Evolutionary conservation across 2,113 vertebrate genomes (phyloP), one percentile per base, ranked within the genome.

Genomic region (Heteronetta atricapilla): DNA sequence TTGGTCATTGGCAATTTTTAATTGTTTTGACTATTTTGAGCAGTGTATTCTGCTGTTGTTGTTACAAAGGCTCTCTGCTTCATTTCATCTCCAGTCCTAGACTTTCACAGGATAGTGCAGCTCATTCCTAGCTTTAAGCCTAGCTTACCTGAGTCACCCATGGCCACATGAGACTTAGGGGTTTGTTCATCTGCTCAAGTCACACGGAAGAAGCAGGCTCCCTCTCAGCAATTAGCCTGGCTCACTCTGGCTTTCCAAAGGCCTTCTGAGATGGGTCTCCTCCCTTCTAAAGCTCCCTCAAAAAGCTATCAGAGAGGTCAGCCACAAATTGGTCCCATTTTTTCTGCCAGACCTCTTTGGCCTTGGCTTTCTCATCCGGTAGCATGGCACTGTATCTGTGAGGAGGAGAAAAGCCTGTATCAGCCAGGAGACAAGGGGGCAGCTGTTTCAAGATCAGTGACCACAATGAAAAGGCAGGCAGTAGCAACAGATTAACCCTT

Each of bases 271-370:
- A 69, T 17, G 53, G 56, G 53, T 38, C 55, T 75, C 6, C n/a
- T 94, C 21, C 55, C 29, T 67, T 50, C 67, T 96, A 95, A 66
- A 85, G 68, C 36, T 91, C 83, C 26, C 26, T 78, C n/a, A 25
- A 58, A 78, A 93, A 91, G 74, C 69, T 62, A 7, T 82, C 77
- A 19, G 55, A 78, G 87, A 98, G 75, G 25, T 98, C 97, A 33
- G 96, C 95, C 40, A 99, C 97, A 97, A 99, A 99, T 21, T 95
- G 90, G 64, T 99, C 93, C 99, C 99, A 99, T 93, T 96, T 98
- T 84, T 88, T 96, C 87, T 98, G 97, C 98, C 99, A 99, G 93
- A 97, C 63, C 40, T 83, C 82, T 91, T 88, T 80, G 7, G 97
- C 97, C 72, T 97, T 92, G 36, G 97, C 75, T 97, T 98, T 98